phyloP scores from a whole-genome alignment of 2,888 invertebrate species.

The Lithophane ornitopus region DNA sequence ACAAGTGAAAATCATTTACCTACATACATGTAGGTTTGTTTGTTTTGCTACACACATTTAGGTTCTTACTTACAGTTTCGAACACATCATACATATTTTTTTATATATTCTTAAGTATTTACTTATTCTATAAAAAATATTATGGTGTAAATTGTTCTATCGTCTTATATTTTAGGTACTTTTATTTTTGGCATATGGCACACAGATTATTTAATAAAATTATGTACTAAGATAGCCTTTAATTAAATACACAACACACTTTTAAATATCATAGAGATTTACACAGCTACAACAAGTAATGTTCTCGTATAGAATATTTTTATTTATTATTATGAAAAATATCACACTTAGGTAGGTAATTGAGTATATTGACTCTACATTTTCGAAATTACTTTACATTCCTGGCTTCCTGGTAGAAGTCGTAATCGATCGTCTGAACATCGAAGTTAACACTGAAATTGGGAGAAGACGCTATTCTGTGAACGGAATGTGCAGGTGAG shows the following conservation, averaged over 20 bases:
- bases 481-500: conserved; percentile 81
- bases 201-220: conserved; percentile 60
- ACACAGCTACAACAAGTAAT: conserved; percentile 55
- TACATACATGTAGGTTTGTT: background rate
- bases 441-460: conserved; percentile 74
- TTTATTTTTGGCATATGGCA: conserved; percentile 78
- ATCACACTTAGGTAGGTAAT: conserved; percentile 76
- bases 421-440: conserved; percentile 38
- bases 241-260: conserved; percentile 67
- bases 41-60: conserved; percentile 21
- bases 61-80: conserved; percentile 25
- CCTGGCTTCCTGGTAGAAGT: conserved; percentile 41
- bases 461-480: conserved; percentile 67
- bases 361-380: conserved; percentile 74
- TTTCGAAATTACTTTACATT: conserved; percentile 51
- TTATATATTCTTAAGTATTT: conserved; percentile 28
- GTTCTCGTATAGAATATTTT: conserved; percentile 45
- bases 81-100: conserved; percentile 21
- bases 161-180: conserved; percentile 65
- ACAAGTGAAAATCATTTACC: conserved; percentile 32
- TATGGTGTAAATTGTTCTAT: conserved; percentile 54
- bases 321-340: conserved; percentile 70
- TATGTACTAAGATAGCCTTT: conserved; percentile 54
- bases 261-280: conserved; percentile 63
- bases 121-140: conserved; percentile 27